Evolutionary conservation across 2,797 vertebrate species (phyloP), one percentile per base, ranked within the genome.

Genomic region (Ibycter americanus): DNA sequence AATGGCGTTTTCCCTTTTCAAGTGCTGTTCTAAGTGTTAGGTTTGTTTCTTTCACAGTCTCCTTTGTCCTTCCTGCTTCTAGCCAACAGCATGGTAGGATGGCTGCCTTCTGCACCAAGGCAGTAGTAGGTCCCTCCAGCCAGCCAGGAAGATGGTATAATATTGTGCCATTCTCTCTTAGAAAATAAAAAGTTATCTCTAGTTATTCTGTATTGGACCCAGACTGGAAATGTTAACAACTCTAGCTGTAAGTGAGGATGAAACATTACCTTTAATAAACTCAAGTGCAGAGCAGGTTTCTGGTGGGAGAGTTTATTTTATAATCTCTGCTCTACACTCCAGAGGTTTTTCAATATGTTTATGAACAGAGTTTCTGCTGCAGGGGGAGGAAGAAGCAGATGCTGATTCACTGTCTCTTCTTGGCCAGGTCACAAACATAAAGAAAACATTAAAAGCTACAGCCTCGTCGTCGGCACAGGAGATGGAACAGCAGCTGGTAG

Each of bases 341-440:
- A 62, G 59, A 54, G 46, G 9, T 73, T 94, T 97, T 93, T 72
- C 79, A 82, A 0, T 66, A 32, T 86, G 85, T 81, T 82, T 91
- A 67, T 81, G 77, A 87, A 25, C 74, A 70, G 76, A 83, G 49
- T 90, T 89, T 93, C 49, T 95, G 3, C 54, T 40, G 56, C 0
- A 0, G 80, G 73, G 68, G 63, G 83, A 80, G 47, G 68, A 85
- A 63, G 87, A 89, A 73, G 77, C 78, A 59, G 79, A 51, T 95
- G 94, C 65, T 95, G 90, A 91, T 96, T 90, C 78, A 77, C 51
- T 98, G 54, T 98, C 92, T 96, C 86, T 95, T 97, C 87, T 95
- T 83, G 67, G 79, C 84, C 93, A 99, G 98, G 98, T 99, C 81
- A 98, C 97, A 87, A 98, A 98, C 96, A 98, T 99, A 96, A 98